Evolutionary conservation across 2,888 invertebrate genomes (phyloP).

Genomic region (Hipparchia semele): DNA sequence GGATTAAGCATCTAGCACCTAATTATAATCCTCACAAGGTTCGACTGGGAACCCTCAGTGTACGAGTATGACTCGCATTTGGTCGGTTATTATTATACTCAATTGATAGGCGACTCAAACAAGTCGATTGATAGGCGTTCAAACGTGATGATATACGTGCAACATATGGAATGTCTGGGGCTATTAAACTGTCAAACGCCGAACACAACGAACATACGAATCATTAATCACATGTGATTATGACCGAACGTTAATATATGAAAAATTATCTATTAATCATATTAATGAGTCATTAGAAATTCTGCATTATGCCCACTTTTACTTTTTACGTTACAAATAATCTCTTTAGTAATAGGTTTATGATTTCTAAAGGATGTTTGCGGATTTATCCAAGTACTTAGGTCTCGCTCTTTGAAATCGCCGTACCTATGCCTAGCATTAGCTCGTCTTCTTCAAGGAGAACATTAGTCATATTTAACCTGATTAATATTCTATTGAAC

Average conservation of each 20-base stretch:
- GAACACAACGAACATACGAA: constrained; percentile 17
- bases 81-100: too few species aligned
- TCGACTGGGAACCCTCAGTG: too few species aligned
- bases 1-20: too few species aligned
- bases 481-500: too few species aligned
- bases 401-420: too few species aligned
- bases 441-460: too few species aligned
- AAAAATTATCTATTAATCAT: constrained; percentile 23
- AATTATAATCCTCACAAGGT: too few species aligned
- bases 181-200: constrained; percentile 29
- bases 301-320: constrained; percentile 24
- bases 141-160: not conserved
- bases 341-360: not conserved
- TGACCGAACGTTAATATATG: constrained; percentile 2
- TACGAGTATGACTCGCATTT: too few species aligned
- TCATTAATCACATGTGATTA: constrained; percentile 19
- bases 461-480: too few species aligned
- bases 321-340: constrained; percentile 21
- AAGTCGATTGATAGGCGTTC: not conserved
- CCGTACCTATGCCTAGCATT: too few species aligned
- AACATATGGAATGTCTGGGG: constrained; percentile 1
- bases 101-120: too few species aligned
- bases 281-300: constrained; percentile 27
- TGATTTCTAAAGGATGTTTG: not conserved
- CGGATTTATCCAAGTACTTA: too few species aligned